phyloP scores from a whole-genome alignment of 2,888 invertebrate species.

The Ganaspis brasiliensis region DNA sequence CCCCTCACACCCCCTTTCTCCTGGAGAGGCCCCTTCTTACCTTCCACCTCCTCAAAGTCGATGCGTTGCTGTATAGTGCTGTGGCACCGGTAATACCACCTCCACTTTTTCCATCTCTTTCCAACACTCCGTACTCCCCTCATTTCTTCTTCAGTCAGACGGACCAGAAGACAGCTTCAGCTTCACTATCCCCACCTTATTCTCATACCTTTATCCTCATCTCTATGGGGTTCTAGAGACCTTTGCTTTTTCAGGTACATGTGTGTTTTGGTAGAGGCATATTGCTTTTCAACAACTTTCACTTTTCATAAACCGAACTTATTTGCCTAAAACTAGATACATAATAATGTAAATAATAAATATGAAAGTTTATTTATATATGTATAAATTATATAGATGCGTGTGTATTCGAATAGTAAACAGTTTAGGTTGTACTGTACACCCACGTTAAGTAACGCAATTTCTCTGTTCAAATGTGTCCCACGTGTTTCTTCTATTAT shows the following conservation, averaged over 20 bases:
- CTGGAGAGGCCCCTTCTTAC: slow-evolving; percentile 45
- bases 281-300: background rate
- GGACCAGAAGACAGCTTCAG: slow-evolving; percentile 57
- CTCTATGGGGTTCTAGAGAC: slow-evolving; percentile 23
- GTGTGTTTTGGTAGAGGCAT: background rate
- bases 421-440: too few relatives aligned
- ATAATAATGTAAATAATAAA: too few relatives aligned
- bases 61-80: slow-evolving; percentile 37
- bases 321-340: too few relatives aligned
- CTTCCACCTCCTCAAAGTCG: slow-evolving; percentile 49
- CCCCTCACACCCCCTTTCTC: slow-evolving; percentile 61
- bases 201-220: slow-evolving; percentile 55
- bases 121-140: slow-evolving; percentile 42
- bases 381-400: too few relatives aligned
- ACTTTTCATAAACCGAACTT: too few relatives aligned
- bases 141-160: slow-evolving; percentile 53
- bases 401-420: too few relatives aligned
- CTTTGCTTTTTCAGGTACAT: slow-evolving; percentile 22
- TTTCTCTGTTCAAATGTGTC: background rate
- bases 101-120: slow-evolving; percentile 56
- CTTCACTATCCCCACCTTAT: slow-evolving; percentile 51
- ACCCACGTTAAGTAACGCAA: background rate
- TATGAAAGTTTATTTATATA: too few relatives aligned
- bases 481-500: too few relatives aligned
- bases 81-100: slow-evolving; percentile 49